A percentile compares a stretch with the other conserved stretches of the same genome.
phyloP scores from a whole-genome alignment of 2,113 vertebrate genomes.

The Heterocephalus glaber region DNA sequence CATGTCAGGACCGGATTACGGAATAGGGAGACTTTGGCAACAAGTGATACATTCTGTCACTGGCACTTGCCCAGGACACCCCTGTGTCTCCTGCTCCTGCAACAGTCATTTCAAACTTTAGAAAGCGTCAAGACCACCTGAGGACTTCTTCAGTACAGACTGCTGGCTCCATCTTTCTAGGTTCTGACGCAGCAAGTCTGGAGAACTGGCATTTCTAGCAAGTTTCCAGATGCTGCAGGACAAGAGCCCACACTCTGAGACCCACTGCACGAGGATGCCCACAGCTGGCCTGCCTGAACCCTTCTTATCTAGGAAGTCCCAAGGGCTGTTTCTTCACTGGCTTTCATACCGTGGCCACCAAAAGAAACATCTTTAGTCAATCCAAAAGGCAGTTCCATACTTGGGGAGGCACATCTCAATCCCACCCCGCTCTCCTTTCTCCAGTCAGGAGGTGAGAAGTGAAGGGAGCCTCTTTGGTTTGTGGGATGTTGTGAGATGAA shows the following conservation, averaged over 20 bases:
- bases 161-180: too few species aligned
- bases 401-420: background rate
- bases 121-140: background rate
- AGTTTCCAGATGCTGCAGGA: background rate
- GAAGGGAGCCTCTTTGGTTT: background rate
- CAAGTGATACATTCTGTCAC: rapidly evolving
- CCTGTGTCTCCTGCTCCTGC: background rate
- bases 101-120: background rate
- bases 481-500: background rate
- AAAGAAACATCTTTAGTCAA: background rate
- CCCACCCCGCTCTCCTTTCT: background rate
- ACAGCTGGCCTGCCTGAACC: background rate
- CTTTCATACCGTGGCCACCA: background rate
- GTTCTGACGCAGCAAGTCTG: background rate
- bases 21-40: background rate
- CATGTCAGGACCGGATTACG: rapidly evolving
- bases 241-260: background rate
- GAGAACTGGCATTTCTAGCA: background rate
- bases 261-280: background rate
- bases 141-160: background rate
- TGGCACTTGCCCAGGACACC: background rate
- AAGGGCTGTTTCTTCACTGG: background rate
- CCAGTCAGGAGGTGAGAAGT: background rate
- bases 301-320: background rate
- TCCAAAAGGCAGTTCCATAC: background rate